Evolutionary conservation across 2,888 invertebrate species (phyloP), one percentile per base, ranked within the genome.

Genomic region (Coenonympha arcania): DNA sequence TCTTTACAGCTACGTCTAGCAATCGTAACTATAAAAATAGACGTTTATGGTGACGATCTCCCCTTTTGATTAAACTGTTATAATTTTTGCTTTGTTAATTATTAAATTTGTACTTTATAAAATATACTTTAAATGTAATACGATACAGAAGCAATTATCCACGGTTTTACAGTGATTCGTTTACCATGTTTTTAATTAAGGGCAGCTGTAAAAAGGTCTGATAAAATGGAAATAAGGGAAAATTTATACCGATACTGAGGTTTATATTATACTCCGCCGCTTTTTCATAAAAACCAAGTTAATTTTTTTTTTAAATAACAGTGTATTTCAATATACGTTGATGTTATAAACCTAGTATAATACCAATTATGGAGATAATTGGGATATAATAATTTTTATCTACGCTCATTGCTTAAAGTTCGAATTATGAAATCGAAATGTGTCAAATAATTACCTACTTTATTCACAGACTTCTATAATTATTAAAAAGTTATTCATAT

Each of bases 31-130:
- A 31, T 34, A 28, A 6, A n/a, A 48, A 31, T 48, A n/a, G 54
- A 30, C 50, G 41, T 54, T 54, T 50, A 54, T 50, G 37, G 26
- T 28, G 40, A 43, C 30, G 50, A 54, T 50, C 50, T 43, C 48
- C 50, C 39, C 40, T 42, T 50, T 50, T 54, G 47, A 54, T 54
- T 47, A 54, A 50, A 33, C 26, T 53, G 33, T 42, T 53, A 28
- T 28, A 24, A 31, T 50, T 42, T 53, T 43, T 37, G 43, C 34
- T 6, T 18, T 42, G 43, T 50, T 54, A 22, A 39, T 44, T 11
- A 44, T 44, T 19, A 34, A 34, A 44, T 34, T 34, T 34, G 44
- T 16, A n/a, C n/a, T n/a, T n/a, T n/a, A n/a, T n/a, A n/a, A 34
- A 44, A 44, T 44, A 34, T 30, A 22, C 24, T 34, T 30, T 44